Evolutionary conservation across 2,113 vertebrate genomes (phyloP).

Genomic region (Marmota flaviventris): DNA sequence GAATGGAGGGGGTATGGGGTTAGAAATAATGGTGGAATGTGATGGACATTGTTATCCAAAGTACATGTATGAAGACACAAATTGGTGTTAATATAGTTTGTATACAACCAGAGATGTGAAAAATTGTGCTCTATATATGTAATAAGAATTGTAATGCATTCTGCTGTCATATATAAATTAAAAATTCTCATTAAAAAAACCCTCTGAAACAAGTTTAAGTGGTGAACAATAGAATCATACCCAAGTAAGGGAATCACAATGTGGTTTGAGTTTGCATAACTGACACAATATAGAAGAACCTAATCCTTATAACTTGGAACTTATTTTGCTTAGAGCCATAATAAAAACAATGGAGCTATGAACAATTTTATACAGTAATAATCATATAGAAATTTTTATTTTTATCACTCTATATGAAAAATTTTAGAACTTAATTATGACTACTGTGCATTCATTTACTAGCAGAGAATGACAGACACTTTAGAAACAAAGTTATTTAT

Average conservation of each 20-base stretch:
- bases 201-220: neutral
- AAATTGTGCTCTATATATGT: too few species aligned
- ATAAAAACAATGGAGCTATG: neutral
- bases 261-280: neutral
- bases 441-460: neutral
- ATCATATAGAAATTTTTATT: neutral
- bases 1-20: too few species aligned
- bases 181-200: neutral
- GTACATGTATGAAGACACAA: too few species aligned
- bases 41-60: too few species aligned
- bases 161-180: too few species aligned
- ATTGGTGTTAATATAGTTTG: too few species aligned
- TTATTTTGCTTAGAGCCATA: neutral
- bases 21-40: too few species aligned
- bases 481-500: neutral
- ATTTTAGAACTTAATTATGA: neutral
- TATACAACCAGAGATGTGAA: too few species aligned
- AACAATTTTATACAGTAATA: neutral
- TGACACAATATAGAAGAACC: neutral
- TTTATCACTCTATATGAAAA: neutral
- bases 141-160: too few species aligned
- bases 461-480: neutral
- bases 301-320: neutral
- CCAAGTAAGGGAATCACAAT: neutral
- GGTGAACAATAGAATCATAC: neutral